Percentiles rank a stretch among this genome's conserved stretches.
Evolutionary conservation across 2,888 invertebrate genomes (phyloP).

Genomic region (Geotrupes spiniger): DNA sequence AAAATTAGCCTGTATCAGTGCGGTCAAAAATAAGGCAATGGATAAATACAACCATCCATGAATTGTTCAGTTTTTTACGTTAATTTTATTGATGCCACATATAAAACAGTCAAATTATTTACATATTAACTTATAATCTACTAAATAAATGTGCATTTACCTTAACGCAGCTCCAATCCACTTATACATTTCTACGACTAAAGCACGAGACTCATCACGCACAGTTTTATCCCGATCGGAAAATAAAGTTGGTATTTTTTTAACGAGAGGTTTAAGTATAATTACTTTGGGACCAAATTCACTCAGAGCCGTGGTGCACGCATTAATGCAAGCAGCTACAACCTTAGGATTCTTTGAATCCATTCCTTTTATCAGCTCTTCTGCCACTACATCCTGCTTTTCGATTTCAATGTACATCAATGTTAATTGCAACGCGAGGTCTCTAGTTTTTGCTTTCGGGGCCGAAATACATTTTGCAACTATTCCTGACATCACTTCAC

Average conservation of each 20-base stretch:
- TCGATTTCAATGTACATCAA: conserved; percentile 96
- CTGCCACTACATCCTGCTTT: conserved; percentile 84
- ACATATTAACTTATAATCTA: too few species aligned
- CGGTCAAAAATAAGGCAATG: too few species aligned
- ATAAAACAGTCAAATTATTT: too few species aligned
- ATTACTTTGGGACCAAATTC: conserved; percentile 93
- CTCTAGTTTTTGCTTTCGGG: conserved; percentile 87
- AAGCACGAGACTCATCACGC: conserved; percentile 85
- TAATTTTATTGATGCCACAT: too few species aligned
- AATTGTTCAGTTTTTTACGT: too few species aligned
- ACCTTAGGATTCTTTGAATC: conserved; percentile 96
- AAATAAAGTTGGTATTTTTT: conserved; percentile 78
- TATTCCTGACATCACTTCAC: conserved; percentile 75
- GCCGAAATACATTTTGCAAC: conserved; percentile 92
- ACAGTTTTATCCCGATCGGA: conserved; percentile 91
- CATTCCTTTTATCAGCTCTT: conserved; percentile 90
- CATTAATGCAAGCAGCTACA: conserved; percentile 77
- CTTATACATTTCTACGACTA: conserved; percentile 90
- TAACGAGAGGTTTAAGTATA: conserved; percentile 82
- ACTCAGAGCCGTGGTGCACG: conserved; percentile 72
- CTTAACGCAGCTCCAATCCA: conserved; percentile 50
- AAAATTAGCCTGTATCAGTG: too few species aligned
- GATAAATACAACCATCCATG: too few species aligned
- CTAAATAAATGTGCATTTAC: too few species aligned
- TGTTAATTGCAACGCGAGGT: conserved; percentile 82